These are phyloP conservation scores for Clarias platycephalus DNA, from an alignment of 2,797 vertebrate species.

Conservation along the genomic window DNA sequence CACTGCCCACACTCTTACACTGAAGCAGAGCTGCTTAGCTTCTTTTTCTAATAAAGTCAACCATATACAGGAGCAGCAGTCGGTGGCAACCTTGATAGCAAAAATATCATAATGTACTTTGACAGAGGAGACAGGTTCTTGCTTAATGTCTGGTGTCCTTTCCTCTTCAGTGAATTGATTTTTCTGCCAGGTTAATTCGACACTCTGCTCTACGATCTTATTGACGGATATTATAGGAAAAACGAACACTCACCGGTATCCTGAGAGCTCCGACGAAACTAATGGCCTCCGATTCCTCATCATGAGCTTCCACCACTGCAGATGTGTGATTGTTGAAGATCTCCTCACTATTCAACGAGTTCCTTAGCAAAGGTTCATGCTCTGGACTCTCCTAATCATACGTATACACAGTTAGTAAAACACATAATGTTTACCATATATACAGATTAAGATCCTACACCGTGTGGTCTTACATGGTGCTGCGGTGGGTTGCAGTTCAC, in stretches of 20 bases:
- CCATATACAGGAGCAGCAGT: not conserved
- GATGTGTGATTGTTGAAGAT: slow-evolving; percentile 61
- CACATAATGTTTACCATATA: not conserved
- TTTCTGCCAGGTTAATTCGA: not conserved
- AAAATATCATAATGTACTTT: not conserved
- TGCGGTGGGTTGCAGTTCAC: slow-evolving; percentile 84
- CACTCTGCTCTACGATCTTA: not conserved
- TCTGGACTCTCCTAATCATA: slow-evolving; percentile 60
- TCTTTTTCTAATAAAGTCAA: not conserved
- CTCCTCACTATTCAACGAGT: slow-evolving; percentile 55
- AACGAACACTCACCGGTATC: slow-evolving; percentile 85
- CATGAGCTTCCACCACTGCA: slow-evolving; percentile 51
- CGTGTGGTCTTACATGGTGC: slow-evolving; percentile 80
- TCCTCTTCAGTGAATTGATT: not conserved
- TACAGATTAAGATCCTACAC: not conserved
- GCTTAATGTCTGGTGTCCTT: not conserved
- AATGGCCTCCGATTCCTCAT: slow-evolving; percentile 79
- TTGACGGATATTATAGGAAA: not conserved
- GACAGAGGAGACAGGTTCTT: not conserved
- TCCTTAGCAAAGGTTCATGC: slow-evolving; percentile 64
- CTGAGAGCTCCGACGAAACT: slow-evolving; percentile 85
- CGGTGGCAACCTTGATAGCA: not conserved
- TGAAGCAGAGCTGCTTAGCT: not conserved
- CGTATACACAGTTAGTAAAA: not conserved
- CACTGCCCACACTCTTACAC: not conserved